phyloP scores from a whole-genome alignment of 2,888 invertebrate species.

The Pseudanteris insignis region DNA sequence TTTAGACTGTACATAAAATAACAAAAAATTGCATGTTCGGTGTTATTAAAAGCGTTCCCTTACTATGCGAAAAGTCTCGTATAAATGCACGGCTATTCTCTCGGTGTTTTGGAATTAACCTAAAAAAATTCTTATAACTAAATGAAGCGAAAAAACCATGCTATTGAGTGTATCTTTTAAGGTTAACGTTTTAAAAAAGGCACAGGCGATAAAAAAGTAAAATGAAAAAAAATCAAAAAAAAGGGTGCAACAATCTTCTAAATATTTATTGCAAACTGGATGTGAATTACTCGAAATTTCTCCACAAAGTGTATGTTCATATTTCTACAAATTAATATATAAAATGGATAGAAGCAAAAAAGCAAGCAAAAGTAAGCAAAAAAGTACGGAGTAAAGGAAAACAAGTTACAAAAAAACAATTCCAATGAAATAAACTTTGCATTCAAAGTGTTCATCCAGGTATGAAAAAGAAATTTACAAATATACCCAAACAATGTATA shows the following conservation, averaged over 20 bases:
- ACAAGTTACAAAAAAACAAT: slow-evolving; percentile 2
- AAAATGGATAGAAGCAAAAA: background rate
- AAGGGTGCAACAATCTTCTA: slow-evolving; percentile 43
- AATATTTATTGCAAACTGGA: slow-evolving; percentile 60
- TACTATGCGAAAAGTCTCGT: slow-evolving; percentile 50
- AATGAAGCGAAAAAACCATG: slow-evolving; percentile 54
- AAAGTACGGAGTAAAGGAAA: no score
- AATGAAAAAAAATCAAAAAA: slow-evolving; percentile 25
- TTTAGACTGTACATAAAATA: slow-evolving; percentile 66
- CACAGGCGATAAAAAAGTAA: slow-evolving; percentile 20
- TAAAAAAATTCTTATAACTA: slow-evolving; percentile 61
- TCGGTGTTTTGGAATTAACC: slow-evolving; percentile 65
- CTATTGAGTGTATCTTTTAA: slow-evolving; percentile 63
- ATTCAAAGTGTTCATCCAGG: slow-evolving; percentile 58
- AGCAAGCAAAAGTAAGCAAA: background rate
- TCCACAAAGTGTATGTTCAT: slow-evolving; percentile 45
- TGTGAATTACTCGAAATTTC: slow-evolving; percentile 59
- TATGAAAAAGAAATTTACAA: slow-evolving; percentile 46
- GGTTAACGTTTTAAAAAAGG: slow-evolving; percentile 53
- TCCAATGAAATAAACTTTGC: slow-evolving; percentile 47
- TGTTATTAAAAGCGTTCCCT: slow-evolving; percentile 61
- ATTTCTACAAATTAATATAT: slow-evolving; percentile 50
- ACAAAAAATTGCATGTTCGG: slow-evolving; percentile 67
- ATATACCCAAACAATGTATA: slow-evolving; percentile 25
- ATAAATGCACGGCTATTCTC: slow-evolving; percentile 62